phyloP scores from a whole-genome alignment of 2,797 vertebrate species.

The Pipistrellus kuhlii region DNA sequence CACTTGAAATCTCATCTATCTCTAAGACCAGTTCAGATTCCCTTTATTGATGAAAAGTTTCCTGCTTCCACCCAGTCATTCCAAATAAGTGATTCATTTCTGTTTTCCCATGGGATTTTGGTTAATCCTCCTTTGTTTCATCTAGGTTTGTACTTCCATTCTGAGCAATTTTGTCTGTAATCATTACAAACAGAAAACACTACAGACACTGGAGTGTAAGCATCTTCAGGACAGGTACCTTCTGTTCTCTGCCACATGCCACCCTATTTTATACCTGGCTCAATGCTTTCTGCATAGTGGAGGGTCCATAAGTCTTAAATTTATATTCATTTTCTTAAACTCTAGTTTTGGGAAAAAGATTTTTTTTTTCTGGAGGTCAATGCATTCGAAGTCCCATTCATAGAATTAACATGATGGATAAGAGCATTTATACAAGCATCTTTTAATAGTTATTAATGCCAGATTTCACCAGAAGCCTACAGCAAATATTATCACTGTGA shows the following conservation, averaged over 20 bases:
- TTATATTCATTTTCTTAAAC: conserved; percentile 62
- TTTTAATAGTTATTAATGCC: conserved; percentile 61
- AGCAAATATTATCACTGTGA: conserved; percentile 69
- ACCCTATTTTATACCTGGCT: neutral
- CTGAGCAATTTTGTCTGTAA: neutral
- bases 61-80: neutral
- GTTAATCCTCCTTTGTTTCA: neutral
- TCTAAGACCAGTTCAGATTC: neutral
- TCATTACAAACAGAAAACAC: neutral
- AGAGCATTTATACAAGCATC: conserved; percentile 65
- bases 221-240: neutral
- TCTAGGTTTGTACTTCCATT: neutral
- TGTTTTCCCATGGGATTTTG: neutral
- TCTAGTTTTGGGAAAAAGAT: neutral
- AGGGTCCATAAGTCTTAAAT: neutral
- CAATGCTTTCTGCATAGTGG: neutral
- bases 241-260: neutral
- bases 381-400: conserved; percentile 48
- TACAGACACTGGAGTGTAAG: neutral
- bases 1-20: neutral
- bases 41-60: neutral
- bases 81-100: neutral
- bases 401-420: conserved; percentile 69
- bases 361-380: conserved; percentile 62
- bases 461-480: conserved; percentile 78